Evolutionary conservation across 2,888 invertebrate species (phyloP), one percentile per base, ranked within the genome.

Genomic region (Chorisops tibialis): DNA sequence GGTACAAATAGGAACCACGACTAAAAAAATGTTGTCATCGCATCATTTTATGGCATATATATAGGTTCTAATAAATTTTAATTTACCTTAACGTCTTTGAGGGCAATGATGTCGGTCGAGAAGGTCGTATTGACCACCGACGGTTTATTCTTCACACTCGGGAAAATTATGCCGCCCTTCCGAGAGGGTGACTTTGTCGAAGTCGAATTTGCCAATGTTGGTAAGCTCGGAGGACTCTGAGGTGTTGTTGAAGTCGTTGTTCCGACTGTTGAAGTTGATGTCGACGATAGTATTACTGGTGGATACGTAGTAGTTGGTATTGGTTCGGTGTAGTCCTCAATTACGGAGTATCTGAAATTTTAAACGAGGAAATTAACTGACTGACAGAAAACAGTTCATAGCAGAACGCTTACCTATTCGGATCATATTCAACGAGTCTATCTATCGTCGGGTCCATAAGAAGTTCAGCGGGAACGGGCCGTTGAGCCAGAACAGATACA

Each of bases 61-160:
- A 35, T 9, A 35, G 6, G 37, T 9, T 45, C 4, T 9, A n/a
- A 45, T 45, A 18, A 14, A 45, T 45, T 35, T 54, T 54, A 4
- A 45, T 85, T 85, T 81, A 91, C 91, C 86, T 88, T 91, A 69
- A 92, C 85, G 76, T 92, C 91, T 80, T 90, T 91, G 73, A 89
- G 83, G 68, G 87, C 83, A 68, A 88, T 81, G 70, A 87, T 81
- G 73, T 92, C 92, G 9, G 88, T 88, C 49, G 89, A 83, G 76
- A 91, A 91, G 51, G 90, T 90, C 67, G 88, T 88, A 80, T 92
- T 92, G 61, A 88, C 87, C 64, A 89, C 85, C 67, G 89, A 86
- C 19, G 93, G 93, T 70, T 93, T 93, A 77, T 93, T 93, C 79
- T 93, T 93, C 56, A 93, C 89, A 74, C 92, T 92, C 9, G 93